These are phyloP conservation scores for Sebastes iracundus DNA, from an alignment of 2,797 vertebrate genomes.

Conservation along the genomic window DNA sequence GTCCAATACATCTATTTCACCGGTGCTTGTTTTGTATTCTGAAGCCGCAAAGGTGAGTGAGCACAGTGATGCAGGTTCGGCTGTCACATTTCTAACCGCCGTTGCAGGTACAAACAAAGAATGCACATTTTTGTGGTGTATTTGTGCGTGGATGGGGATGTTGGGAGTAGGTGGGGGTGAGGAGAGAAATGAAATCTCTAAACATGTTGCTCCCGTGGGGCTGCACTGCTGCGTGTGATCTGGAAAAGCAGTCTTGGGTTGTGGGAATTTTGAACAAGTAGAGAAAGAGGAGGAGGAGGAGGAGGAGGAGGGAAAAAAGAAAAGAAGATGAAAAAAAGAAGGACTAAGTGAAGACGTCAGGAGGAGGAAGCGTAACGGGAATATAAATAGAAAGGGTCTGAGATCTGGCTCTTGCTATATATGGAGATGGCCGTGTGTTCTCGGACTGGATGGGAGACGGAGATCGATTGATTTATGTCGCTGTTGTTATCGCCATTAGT, in stretches of 20 bases:
- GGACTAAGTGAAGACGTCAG: conserved; percentile 73
- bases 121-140: conserved; percentile 3
- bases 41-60: neutral
- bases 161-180: conserved; percentile 4
- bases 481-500: conserved; percentile 46
- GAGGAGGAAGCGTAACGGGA: conserved; percentile 62
- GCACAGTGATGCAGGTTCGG: neutral
- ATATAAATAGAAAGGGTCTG: conserved; percentile 80
- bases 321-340: conserved; percentile 33
- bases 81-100: conserved; percentile 27
- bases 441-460: conserved; percentile 16
- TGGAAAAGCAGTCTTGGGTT: conserved; percentile 68
- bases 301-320: neutral
- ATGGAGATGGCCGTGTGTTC: conserved; percentile 75
- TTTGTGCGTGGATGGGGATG: conserved; percentile 14
- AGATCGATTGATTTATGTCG: conserved; percentile 72
- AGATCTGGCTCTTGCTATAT: conserved; percentile 81
- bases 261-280: conserved; percentile 73
- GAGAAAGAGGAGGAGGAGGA: neutral
- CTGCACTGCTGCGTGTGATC: conserved; percentile 60
- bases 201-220: conserved; percentile 71
- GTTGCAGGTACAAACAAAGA: conserved; percentile 45
- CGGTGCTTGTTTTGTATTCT: neutral
- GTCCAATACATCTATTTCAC: conserved; percentile 18
- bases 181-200: conserved; percentile 48